These are phyloP conservation scores for Bombycilla garrulus DNA, from an alignment of 2,113 vertebrate species.

Conservation along the genomic window DNA sequence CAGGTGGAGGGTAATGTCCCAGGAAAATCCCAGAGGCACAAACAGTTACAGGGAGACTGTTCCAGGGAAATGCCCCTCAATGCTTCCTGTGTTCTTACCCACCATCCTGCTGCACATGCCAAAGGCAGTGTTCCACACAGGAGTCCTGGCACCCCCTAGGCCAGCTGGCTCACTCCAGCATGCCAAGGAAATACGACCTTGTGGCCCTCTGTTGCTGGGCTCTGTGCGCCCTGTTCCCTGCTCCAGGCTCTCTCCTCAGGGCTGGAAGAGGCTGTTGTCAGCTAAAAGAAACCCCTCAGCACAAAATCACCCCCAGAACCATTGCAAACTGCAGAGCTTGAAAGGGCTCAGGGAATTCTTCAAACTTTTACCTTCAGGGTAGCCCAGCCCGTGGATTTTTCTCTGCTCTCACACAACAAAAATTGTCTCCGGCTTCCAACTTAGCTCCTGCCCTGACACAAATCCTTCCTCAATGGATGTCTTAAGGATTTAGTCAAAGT, in stretches of 20 bases:
- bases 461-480: background rate
- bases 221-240: background rate
- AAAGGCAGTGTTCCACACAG: background rate
- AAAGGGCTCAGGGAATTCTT: background rate
- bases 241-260: background rate
- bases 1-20: background rate
- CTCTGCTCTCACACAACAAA: background rate
- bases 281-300: background rate
- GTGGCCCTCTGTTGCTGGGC: accelerated
- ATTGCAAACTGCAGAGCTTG: background rate
- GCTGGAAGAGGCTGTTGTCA: background rate
- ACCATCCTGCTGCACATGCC: background rate
- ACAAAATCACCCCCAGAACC: background rate
- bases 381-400: background rate
- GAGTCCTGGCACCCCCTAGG: background rate
- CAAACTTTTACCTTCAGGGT: background rate
- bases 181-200: background rate
- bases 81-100: background rate
- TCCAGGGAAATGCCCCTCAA: background rate
- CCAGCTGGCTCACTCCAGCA: background rate
- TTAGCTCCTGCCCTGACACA: background rate
- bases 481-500: background rate
- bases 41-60: background rate
- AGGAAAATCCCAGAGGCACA: background rate
- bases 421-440: background rate